Percentiles rank a stretch among this genome's conserved stretches.
These are phyloP conservation scores for Papilio xuthus DNA, from an alignment of 1,140 invertebrate species.

Conservation along the genomic window DNA sequence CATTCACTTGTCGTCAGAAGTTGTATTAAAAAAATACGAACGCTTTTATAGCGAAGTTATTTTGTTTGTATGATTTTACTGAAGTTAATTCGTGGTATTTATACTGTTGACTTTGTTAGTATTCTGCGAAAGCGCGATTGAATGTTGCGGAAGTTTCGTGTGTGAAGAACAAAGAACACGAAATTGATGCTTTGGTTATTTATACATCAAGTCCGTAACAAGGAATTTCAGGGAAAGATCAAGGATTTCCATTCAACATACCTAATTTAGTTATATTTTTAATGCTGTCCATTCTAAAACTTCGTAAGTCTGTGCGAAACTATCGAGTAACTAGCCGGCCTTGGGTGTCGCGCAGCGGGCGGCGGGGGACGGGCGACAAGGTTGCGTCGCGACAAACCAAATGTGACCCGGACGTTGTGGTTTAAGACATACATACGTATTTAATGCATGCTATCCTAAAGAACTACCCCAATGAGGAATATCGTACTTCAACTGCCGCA, in stretches of 20 bases:
- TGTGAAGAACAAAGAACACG: not conserved
- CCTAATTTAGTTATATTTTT: not conserved
- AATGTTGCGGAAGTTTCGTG: not conserved
- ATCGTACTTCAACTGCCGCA: no score
- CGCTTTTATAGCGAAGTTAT: not conserved
- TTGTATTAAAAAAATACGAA: not conserved
- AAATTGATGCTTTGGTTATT: not conserved
- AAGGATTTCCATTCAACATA: not conserved
- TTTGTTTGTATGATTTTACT: not conserved
- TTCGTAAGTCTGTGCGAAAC: slow-evolving; percentile 7
- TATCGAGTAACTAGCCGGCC: slow-evolving; percentile 17
- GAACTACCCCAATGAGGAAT: no score
- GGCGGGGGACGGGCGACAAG: not conserved
- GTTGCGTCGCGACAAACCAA: slow-evolving; percentile 12
- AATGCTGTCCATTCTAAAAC: not conserved
- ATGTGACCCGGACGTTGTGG: slow-evolving; percentile 13
- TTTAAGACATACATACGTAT: not conserved
- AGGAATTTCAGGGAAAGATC: not conserved
- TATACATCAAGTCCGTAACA: not conserved
- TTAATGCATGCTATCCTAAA: not conserved
- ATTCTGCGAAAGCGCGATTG: not conserved
- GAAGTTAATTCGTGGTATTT: not conserved
- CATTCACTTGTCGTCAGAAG: not conserved
- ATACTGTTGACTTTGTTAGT: not conserved
- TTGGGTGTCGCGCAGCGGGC: not conserved